A percentile compares a stretch with the other conserved stretches of the same genome.
phyloP scores from a whole-genome alignment of 2,888 invertebrate species.

The Drosophila affinis region DNA sequence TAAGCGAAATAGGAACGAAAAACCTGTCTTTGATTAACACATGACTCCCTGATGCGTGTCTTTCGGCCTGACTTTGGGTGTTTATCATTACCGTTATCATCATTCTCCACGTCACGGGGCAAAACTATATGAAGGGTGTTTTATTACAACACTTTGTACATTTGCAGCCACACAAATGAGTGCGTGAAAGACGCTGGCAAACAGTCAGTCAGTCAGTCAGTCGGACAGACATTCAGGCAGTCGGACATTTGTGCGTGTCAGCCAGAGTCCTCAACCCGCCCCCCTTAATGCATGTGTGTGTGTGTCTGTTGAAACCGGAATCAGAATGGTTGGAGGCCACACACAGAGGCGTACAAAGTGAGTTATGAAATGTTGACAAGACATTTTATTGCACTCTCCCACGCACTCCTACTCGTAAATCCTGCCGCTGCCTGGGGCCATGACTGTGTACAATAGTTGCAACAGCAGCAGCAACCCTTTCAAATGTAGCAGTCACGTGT shows the following conservation, averaged over 20 bases:
- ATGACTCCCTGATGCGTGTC: constrained; percentile 14
- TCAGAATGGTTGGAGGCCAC: constrained; percentile 1
- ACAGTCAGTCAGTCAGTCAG: constrained; percentile 44
- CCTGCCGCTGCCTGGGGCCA: constrained; percentile 37
- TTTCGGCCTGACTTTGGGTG: constrained; percentile 29
- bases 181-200: constrained; percentile 53
- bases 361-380: constrained; percentile 79
- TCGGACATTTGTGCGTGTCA: constrained; percentile 61
- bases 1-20: background rate
- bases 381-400: constrained; percentile 69
- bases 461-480: constrained; percentile 32
- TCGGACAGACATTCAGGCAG: constrained; percentile 26
- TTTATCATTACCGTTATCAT: constrained; percentile 54
- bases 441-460: constrained; percentile 24
- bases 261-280: constrained; percentile 4
- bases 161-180: constrained; percentile 67
- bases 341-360: constrained; percentile 61
- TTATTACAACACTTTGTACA: constrained; percentile 68
- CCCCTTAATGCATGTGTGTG: constrained; percentile 34
- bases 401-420: constrained; percentile 48
- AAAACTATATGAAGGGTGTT: constrained; percentile 68
- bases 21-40: constrained; percentile 58
- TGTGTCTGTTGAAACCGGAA: constrained; percentile 39
- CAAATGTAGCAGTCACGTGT: constrained; percentile 37
- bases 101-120: constrained; percentile 30